These are phyloP conservation scores for Chrysolina oricalcia DNA, from an alignment of 2,888 invertebrate genomes.

Conservation along the genomic window DNA sequence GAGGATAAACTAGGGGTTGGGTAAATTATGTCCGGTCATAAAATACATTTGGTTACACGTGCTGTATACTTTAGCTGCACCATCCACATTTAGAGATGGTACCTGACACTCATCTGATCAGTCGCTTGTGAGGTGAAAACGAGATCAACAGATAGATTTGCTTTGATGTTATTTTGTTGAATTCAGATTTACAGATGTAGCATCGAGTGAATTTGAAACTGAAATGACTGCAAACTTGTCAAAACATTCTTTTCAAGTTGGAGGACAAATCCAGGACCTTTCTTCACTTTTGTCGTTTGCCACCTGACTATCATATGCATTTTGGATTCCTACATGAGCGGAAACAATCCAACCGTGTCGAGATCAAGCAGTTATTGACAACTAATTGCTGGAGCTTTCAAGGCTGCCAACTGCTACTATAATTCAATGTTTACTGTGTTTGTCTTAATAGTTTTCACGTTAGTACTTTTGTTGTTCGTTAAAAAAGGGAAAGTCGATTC, in stretches of 20 bases:
- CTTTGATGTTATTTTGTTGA: too few relatives aligned
- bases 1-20: too few relatives aligned
- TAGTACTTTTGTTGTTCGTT: slow-evolving; percentile 32
- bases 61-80: too few relatives aligned
- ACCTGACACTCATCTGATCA: too few relatives aligned
- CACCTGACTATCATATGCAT: neutral
- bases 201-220: too few relatives aligned
- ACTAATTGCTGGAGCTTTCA: slow-evolving; percentile 29
- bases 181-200: too few relatives aligned
- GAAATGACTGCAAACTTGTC: neutral
- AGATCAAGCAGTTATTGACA: slow-evolving; percentile 29
- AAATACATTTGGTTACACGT: too few relatives aligned
- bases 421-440: slow-evolving; percentile 30
- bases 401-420: slow-evolving; percentile 27
- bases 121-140: too few relatives aligned
- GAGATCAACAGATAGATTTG: too few relatives aligned
- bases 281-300: neutral
- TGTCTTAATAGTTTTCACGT: slow-evolving; percentile 25
- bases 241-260: neutral
- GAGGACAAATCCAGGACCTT: neutral
- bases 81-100: too few relatives aligned
- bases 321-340: slow-evolving; percentile 17
- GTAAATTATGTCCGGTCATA: too few relatives aligned
- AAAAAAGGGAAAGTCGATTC: slow-evolving; percentile 3
- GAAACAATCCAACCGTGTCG: slow-evolving; percentile 28